A percentile compares a stretch with the other conserved stretches of the same genome.
Conservation (phyloP, 2,797 vertebrate genomes). For the Falco novaeseelandiae region DNA sequence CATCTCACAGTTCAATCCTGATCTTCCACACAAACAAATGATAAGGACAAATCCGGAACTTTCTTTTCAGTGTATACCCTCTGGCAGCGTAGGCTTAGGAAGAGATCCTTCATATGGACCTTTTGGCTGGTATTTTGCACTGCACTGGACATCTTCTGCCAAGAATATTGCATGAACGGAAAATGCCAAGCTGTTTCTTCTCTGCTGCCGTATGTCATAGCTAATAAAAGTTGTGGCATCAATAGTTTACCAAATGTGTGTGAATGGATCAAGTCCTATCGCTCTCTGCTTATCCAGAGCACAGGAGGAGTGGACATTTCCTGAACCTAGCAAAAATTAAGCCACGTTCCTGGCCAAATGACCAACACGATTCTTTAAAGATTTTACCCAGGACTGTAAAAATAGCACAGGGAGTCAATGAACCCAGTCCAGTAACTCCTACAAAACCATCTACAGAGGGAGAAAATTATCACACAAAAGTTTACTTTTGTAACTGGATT, state of each 20-base stretch:
- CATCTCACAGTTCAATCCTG: not conserved
- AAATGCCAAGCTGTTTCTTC: constrained; percentile 18
- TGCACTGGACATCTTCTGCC: not conserved
- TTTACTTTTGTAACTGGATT: not conserved
- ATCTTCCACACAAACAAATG: not conserved
- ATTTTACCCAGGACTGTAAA: not conserved
- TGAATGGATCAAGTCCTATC: not conserved
- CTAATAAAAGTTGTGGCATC: not conserved
- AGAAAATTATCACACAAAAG: not conserved
- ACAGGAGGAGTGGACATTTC: not conserved
- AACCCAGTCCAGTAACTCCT: not conserved
- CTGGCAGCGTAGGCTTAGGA: not conserved
- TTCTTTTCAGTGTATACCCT: not conserved
- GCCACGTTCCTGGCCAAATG: not conserved
- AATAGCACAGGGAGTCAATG: not conserved
- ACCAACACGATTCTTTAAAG: not conserved
- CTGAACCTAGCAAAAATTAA: not conserved
- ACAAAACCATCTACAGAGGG: not conserved
- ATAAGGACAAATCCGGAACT: not conserved
- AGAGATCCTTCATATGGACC: not conserved
- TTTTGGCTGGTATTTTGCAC: not conserved
- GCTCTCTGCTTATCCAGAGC: not conserved
- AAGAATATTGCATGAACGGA: not conserved
- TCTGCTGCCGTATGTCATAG: not conserved
- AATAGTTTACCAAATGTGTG: not conserved